Evolutionary conservation across 1,140 invertebrate genomes (phyloP), one percentile per base, ranked within the genome.

Genomic region (Eulimnadia texana): DNA sequence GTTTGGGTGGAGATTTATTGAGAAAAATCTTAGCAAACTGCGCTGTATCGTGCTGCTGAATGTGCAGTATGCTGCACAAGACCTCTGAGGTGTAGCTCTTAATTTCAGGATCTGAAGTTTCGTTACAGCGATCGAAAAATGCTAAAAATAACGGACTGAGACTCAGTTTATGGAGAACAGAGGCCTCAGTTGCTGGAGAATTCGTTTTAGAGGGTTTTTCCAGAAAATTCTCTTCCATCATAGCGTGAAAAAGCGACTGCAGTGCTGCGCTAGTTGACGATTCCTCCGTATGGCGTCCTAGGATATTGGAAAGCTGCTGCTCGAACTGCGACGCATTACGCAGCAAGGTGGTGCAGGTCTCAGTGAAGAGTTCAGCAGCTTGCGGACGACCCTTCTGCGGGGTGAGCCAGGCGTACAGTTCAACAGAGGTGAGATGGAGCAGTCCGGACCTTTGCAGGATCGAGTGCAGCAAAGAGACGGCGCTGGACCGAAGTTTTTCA

Each of bases 201-300:
- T 16, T 16, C 16, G 6, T 16, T 42, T 42, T 6, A 9, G 6
- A 6, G 6, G 33, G 24, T 58, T 58, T 58, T 16, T 58, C 55
- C 55, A 58, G 25, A 42, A 58, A 58, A 33, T 58, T 27, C 6
- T 58, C 55, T 20, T 58, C 55, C 6, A 58, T 22, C 55, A 58
- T 58, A 16, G 55, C 55, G 28, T 33, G 22, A 20, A 54, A 13
- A 20, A 54, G 33, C 6, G 33, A 42, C 33, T 42, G 6, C 16
- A 42, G 16, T 9, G 33, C 33, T 9, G 33, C 33, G 6, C 6
- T 9, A 42, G 6, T 42, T 42, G 33, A 42, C 33, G 33, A 42
- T 42, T 42, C 33, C 6, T 6, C 33, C 6, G 33, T 16, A 9
- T 42, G 6, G 6, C 16, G 6, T 9, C 33, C 33, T 6, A 42